Conservation (phyloP, 2,113 vertebrate species). For the Falco punctatus region DNA sequence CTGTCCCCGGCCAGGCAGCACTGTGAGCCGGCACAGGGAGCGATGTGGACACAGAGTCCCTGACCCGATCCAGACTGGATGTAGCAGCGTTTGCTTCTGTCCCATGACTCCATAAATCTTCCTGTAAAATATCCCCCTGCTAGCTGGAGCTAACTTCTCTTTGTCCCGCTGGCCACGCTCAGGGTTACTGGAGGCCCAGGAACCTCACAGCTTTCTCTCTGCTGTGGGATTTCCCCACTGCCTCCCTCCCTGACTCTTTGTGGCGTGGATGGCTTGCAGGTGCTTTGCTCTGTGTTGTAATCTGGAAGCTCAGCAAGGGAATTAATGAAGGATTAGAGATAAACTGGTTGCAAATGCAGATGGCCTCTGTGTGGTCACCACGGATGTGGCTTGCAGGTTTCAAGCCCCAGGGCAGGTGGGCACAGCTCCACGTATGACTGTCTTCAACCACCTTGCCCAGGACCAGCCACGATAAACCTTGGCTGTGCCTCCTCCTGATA, state of each 20-base stretch:
- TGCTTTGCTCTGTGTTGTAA: not conserved
- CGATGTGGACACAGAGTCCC: accelerated
- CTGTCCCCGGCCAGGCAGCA: not conserved
- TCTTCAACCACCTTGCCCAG: not conserved
- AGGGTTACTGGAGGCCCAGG: not conserved
- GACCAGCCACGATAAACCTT: not conserved
- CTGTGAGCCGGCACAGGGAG: accelerated
- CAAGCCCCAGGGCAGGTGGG: not conserved
- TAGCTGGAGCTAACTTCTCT: not conserved
- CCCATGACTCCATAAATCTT: not conserved
- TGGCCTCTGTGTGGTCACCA: accelerated
- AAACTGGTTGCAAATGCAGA: not conserved
- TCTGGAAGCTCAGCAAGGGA: not conserved
- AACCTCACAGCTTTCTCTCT: accelerated
- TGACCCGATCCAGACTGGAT: accelerated
- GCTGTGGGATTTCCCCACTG: not conserved
- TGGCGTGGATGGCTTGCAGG: not conserved
- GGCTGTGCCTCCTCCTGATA: accelerated
- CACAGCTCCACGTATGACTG: not conserved
- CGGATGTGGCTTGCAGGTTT: not conserved
- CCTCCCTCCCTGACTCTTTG: not conserved
- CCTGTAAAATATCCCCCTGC: not conserved
- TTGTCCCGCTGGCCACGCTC: not conserved
- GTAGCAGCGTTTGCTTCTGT: not conserved
- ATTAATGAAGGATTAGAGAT: not conserved